Base-by-base conservation (phyloP, 1,140 invertebrate species). In the Pogonomyrmex californicus region DNA sequence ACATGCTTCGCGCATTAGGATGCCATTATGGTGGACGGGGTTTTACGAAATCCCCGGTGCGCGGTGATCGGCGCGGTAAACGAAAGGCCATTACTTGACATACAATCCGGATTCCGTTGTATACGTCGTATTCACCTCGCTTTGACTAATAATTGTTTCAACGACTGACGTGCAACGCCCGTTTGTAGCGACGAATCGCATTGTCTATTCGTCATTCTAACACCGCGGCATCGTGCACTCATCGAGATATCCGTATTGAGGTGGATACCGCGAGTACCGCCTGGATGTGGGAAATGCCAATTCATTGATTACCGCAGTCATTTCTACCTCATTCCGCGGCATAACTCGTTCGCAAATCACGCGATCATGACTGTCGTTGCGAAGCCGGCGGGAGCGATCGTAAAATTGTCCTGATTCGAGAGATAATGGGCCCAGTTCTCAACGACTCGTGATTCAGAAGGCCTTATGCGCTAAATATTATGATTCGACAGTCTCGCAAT, bases 271-370 rank as follows among this genome's bases (percentile, higher is more conserved):
- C 17, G 44, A 38, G 12, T 77, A 12, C 58, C 75, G 78, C 41
- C 78, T 75, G 44, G 83, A 91, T 91, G 90, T 91, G 86, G 90
- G 90, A 91, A 91, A 91, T 91, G 90, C 90, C 90, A 91, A 91
- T 91, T 91, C 88, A 88, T 91, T 91, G 90, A 91, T 91, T 83
- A 89, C 86, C 71, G 86, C 23, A 23, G 23, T 88, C 77, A 91
- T 91, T 88, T 91, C 85, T 85, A 47, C 82, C 23, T 23, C 44
- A 73, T 90, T 86, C 75, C 76, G 47, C 56, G 63, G 62, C 54
- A 77, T 89, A 87, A 90, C 68, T 89, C 77, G 87, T 76, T 70
- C 60, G 73, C 60, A 63, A 70, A 87, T 87, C 86, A 75, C 71
- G 75, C 41, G 79, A 83, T 82, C 54, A 82, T 82, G 79, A 82